These are phyloP conservation scores for Onthophagus sagittarius DNA, from an alignment of 2,888 invertebrate genomes.

Conservation along the genomic window DNA sequence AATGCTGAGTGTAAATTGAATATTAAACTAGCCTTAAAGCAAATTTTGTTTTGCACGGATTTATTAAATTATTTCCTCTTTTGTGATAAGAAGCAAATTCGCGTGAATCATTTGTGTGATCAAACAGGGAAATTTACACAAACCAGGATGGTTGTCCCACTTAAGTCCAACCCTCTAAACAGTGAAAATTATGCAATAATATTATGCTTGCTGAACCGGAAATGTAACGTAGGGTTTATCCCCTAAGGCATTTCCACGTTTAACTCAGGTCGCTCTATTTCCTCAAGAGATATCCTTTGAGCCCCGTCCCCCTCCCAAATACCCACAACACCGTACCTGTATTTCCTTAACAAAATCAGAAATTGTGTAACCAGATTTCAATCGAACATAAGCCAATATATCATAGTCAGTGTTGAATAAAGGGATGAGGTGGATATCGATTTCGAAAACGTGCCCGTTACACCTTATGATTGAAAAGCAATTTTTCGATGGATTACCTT, in stretches of 20 bases:
- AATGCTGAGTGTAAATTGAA: neutral
- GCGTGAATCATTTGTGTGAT: neutral
- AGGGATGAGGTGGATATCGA: neutral
- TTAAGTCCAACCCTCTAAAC: neutral
- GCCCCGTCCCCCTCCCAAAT: neutral
- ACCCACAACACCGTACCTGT: neutral
- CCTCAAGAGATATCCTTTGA: neutral
- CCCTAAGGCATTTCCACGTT: neutral
- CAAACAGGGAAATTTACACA: neutral
- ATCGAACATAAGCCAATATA: neutral
- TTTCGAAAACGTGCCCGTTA: neutral
- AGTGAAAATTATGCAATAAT: neutral
- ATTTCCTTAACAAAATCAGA: neutral
- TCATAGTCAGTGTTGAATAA: neutral
- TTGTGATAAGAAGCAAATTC: neutral
- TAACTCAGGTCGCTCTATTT: neutral
- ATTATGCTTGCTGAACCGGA: neutral
- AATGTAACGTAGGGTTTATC: neutral
- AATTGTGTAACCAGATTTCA: neutral
- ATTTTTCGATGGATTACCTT: neutral
- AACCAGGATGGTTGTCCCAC: neutral
- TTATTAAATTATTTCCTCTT: neutral
- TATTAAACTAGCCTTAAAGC: neutral
- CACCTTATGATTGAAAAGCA: neutral
- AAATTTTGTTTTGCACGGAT: no score